Evolutionary conservation across 2,888 invertebrate genomes (phyloP).

Genomic region (Nemotelus pantherinus): DNA sequence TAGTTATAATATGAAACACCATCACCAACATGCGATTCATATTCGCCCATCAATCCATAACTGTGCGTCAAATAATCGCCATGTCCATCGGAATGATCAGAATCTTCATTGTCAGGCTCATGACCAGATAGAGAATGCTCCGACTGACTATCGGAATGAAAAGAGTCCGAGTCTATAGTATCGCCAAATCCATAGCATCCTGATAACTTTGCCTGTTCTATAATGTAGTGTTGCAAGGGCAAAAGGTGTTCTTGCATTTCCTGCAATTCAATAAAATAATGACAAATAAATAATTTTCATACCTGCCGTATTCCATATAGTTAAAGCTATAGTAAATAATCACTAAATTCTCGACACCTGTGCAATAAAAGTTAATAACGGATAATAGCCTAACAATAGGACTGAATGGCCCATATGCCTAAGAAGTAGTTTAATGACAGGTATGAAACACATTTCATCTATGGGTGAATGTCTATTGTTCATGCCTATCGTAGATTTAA

Average conservation of each 20-base stretch:
- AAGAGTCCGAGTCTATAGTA: conserved; percentile 78
- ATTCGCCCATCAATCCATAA: conserved; percentile 64
- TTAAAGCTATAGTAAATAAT: too few species aligned
- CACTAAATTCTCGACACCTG: too few species aligned
- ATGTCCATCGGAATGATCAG: conserved; percentile 76
- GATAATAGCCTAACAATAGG: too few species aligned
- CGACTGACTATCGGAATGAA: conserved; percentile 80
- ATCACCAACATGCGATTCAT: conserved; percentile 64
- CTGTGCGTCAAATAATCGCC: conserved; percentile 72
- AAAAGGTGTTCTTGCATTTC: conserved; percentile 78
- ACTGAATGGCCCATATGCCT: too few species aligned
- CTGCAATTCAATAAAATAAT: conserved; percentile 46
- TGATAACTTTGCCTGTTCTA: conserved; percentile 80
- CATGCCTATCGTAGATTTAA: too few species aligned
- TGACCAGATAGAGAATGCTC: conserved; percentile 73
- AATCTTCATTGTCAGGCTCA: conserved; percentile 81
- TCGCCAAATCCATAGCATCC: conserved; percentile 77
- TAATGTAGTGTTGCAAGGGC: conserved; percentile 86
- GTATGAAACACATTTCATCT: too few species aligned
- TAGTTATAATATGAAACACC: conserved; percentile 72
- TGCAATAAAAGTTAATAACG: too few species aligned
- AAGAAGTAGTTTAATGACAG: too few species aligned
- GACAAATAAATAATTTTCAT: neutral
- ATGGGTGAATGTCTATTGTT: too few species aligned
- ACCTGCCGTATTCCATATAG: too few species aligned